Evolutionary conservation across 2,888 invertebrate species (phyloP), one percentile per base, ranked within the genome.

Genomic region (Lepidocyrtinus sp.): DNA sequence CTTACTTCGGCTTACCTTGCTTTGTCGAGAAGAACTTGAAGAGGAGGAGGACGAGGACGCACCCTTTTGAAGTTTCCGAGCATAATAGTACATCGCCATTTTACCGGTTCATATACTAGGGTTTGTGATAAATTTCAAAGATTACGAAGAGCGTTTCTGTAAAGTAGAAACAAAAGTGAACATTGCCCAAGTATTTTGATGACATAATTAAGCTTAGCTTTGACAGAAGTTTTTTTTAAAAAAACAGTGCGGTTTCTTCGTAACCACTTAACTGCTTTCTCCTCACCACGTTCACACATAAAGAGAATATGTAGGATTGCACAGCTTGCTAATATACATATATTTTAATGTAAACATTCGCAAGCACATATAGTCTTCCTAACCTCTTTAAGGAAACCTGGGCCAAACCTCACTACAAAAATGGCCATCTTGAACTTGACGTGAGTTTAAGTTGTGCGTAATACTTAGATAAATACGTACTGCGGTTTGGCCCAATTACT

Each of bases 11-110:
- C 36, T 36, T 72, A 77, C 77, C 72, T 77, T 77, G 17, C 62
- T 65, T 22, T 59, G 36, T 15, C 77, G 71, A n/a, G 77, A 70
- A 0, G 78, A 73, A 46, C 63, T 62, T 1, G 78, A 73, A 2
- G 71, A 70, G n/a, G 67, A 73, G 1, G 81, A 81, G 22, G 78
- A 78, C 45, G 75, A 76, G 45, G 80, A 74, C 36, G 85, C 82
- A 79, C 82, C 82, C 78, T 84, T 85, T 79, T 85, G 85, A 74
- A 86, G 83, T 75, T 85, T 86, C 79, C 86, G 80, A 22, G 86
- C 86, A 78, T 86, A 86, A 79, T 86, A 86, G 81, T 86, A 86
- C 86, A 86, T 85, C 65, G 85, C 85, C 86, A 86, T 86, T 24
- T 63, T 78, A 21, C 17, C 2, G 55, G 55, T 36, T 36, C 12